These are phyloP conservation scores for Euwallacea fornicatus DNA, from an alignment of 1,140 invertebrate genomes.

Conservation along the genomic window DNA sequence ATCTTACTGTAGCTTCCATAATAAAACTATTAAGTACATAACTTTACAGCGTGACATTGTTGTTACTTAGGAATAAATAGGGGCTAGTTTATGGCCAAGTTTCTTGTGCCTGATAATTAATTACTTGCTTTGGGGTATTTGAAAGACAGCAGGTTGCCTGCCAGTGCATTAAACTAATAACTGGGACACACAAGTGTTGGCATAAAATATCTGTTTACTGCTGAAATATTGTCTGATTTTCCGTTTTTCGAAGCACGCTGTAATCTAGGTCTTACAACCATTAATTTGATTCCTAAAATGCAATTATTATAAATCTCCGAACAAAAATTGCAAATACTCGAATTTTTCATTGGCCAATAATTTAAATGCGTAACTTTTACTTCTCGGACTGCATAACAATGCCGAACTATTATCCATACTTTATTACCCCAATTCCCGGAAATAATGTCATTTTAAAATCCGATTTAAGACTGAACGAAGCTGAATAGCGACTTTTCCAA, in stretches of 20 bases:
- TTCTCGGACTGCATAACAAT: conserved; percentile 12
- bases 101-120: not conserved
- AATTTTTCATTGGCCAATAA: not conserved
- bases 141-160: no score
- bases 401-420: conserved; percentile 8
- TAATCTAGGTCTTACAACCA: no score
- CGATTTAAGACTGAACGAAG: conserved; percentile 8
- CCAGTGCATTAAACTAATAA: no score
- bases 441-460: conserved; percentile 14
- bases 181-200: no score
- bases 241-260: no score
- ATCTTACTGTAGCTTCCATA: conserved; percentile 5
- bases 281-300: no score
- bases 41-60: not conserved
- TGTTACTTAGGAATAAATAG: not conserved
- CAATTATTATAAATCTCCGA: no score
- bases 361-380: not conserved
- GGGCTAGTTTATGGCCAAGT: conserved; percentile 1
- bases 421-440: conserved; percentile 11
- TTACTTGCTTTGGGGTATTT: no score
- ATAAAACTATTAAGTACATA: conserved; percentile 8
- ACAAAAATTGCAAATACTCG: no score
- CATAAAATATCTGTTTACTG: no score
- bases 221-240: no score
- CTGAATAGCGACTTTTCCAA: conserved; percentile 5